Conservation (phyloP, 1,140 invertebrate species). For the Nephotettix cincticeps region DNA sequence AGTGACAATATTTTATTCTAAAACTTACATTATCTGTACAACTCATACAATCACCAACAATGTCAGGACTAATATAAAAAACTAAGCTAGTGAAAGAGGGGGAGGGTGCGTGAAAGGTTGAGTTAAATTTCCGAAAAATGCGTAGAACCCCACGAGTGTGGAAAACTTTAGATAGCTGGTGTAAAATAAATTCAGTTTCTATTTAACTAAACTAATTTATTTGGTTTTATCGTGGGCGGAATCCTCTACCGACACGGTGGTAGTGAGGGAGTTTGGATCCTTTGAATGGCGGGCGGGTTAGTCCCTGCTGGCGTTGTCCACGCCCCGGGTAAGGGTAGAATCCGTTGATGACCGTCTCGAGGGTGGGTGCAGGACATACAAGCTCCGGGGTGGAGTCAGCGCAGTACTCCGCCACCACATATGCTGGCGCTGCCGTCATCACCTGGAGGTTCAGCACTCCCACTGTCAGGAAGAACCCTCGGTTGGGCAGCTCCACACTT, state of each 20-base stretch:
- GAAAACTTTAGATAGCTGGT: background rate
- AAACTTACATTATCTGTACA: slow-evolving; percentile 12
- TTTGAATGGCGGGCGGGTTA: background rate
- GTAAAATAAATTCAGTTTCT: background rate
- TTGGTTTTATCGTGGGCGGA: background rate
- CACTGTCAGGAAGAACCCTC: background rate
- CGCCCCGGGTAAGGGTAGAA: background rate
- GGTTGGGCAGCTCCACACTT: background rate
- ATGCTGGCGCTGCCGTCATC: background rate
- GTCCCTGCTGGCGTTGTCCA: background rate
- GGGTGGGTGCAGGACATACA: background rate
- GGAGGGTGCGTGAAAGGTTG: background rate
- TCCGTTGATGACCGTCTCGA: background rate
- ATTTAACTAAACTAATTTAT: background rate
- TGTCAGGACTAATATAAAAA: background rate
- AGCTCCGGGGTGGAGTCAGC: background rate
- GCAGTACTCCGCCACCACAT: background rate
- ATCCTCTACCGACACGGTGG: background rate
- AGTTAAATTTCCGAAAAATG: too few relatives aligned
- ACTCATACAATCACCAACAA: background rate
- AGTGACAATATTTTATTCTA: background rate
- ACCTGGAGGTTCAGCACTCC: background rate
- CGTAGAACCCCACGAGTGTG: background rate
- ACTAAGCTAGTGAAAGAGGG: background rate
- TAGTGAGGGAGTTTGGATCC: background rate